Evolutionary conservation across 2,888 invertebrate species (phyloP).

Genomic region (Anthophora plumipes): DNA sequence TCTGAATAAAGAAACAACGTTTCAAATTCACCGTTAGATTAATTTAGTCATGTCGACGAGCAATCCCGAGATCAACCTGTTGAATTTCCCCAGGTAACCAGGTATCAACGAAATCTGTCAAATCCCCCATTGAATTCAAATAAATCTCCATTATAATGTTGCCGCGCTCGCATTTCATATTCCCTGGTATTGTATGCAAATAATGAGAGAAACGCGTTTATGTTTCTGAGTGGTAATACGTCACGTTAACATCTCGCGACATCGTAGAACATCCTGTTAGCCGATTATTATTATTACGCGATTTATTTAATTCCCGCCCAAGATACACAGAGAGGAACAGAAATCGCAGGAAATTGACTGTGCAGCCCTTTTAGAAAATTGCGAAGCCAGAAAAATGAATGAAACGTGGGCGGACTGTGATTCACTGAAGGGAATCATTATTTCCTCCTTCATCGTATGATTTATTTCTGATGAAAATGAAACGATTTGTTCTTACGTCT

Average conservation of each 20-base stretch:
- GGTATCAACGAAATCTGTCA: conserved; percentile 1
- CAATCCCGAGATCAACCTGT: conserved; percentile 9
- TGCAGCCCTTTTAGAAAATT: not conserved
- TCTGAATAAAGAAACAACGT: not conserved
- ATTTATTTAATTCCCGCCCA: conserved; percentile 16
- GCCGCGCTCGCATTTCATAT: conserved; percentile 1
- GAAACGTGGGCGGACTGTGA: not conserved
- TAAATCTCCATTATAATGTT: conserved; percentile 16
- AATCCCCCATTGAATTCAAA: conserved; percentile 18
- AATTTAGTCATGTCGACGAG: not conserved
- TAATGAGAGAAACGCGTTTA: conserved; percentile 16
- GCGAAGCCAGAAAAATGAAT: not conserved
- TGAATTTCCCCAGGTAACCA: not conserved
- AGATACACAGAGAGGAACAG: not conserved
- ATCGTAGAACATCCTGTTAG: conserved; percentile 1
- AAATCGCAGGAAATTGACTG: not conserved
- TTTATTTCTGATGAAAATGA: not conserved
- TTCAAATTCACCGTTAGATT: not conserved
- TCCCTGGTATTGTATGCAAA: conserved; percentile 46
- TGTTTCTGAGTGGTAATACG: conserved; percentile 25
- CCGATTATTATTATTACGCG: not conserved
- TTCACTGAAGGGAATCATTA: not conserved
- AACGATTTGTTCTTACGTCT: not conserved
- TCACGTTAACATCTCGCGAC: conserved; percentile 8
- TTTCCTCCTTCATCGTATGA: not conserved